Evolutionary conservation across 2,797 vertebrate species (phyloP), one percentile per base, ranked within the genome.

Genomic region (Bucorvus abyssinicus): DNA sequence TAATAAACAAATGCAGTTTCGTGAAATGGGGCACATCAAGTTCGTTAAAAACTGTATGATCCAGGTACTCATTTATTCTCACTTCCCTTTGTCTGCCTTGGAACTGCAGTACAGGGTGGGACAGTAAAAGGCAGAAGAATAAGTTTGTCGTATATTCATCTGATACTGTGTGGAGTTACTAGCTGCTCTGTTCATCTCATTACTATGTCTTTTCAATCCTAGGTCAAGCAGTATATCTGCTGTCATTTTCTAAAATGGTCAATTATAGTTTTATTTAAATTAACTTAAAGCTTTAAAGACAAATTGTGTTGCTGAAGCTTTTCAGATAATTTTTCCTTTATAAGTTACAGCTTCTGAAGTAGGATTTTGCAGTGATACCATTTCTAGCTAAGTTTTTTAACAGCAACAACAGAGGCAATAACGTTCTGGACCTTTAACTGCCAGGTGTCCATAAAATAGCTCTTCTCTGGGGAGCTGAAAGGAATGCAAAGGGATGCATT

Each of bases 401-500:
- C 83, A 73, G 76, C 70, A 91, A 40, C 17, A 86, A 50, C 40
- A 52, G 63, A 81, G 26, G 50, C 71, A 92, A 91, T 89, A 94
- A 76, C 6, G 8, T 94, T 44, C 92, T 92, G 79, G 85, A 91
- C 69, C 86, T 95, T 96, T 96, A 95, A 94, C 56, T 96, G 87
- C 60, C 87, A 97, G 96, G 96, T 97, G 74, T 93, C 94, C 0
- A 2, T 94, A 95, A 97, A 97, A 93, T 18, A 76, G 84, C 77
- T 94, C 73, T 95, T 96, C 95, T 90, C 89, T 93, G 50, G 94
- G 89, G 84, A 97, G 53, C 68, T 91, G 95, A 92, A 95, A 96
- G 84, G 95, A 97, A 96, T 96, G 94, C 92, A 95, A 89, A 96
- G 74, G 82, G 93, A 97, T 93, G 92, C 84, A 94, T 95, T 97